Evolutionary conservation across 2,888 invertebrate genomes (phyloP).

Genomic region (Trichogramma evanescens): DNA sequence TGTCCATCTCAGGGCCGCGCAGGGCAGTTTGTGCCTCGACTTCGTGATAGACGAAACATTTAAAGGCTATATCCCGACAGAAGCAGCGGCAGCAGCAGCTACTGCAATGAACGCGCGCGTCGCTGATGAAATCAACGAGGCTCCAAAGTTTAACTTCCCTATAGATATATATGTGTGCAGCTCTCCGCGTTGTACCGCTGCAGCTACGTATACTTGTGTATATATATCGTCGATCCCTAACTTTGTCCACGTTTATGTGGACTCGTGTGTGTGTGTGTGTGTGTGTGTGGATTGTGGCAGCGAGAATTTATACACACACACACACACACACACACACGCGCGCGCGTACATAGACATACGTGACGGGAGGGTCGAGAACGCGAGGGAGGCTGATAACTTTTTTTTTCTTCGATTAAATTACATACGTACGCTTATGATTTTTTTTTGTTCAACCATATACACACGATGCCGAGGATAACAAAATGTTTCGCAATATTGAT

Average conservation of each 20-base stretch:
- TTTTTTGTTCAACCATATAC: no score
- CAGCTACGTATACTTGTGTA: neutral
- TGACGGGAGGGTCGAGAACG: no score
- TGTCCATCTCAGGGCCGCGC: slow-evolving; percentile 29
- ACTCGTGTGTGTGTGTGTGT: neutral
- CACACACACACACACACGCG: neutral
- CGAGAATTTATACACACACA: neutral
- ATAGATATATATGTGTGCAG: no score
- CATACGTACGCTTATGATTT: no score
- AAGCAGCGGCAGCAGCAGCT: slow-evolving; percentile 42
- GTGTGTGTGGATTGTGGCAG: no score
- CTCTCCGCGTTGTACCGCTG: neutral
- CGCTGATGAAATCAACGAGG: slow-evolving; percentile 43
- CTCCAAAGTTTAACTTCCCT: no score
- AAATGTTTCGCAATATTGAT: no score
- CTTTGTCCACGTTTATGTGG: neutral
- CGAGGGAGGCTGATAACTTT: no score
- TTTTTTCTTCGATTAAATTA: no score
- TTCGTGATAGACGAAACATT: slow-evolving; percentile 41
- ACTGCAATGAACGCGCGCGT: slow-evolving; percentile 7
- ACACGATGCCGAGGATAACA: no score
- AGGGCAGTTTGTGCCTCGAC: neutral
- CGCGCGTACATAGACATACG: neutral
- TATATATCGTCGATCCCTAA: no score
- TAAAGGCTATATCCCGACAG: slow-evolving; percentile 29